Percentiles rank a stretch among this genome's conserved stretches.
Conservation (phyloP, 2,113 vertebrate species). For the Hemiscyllium ocellatum region DNA sequence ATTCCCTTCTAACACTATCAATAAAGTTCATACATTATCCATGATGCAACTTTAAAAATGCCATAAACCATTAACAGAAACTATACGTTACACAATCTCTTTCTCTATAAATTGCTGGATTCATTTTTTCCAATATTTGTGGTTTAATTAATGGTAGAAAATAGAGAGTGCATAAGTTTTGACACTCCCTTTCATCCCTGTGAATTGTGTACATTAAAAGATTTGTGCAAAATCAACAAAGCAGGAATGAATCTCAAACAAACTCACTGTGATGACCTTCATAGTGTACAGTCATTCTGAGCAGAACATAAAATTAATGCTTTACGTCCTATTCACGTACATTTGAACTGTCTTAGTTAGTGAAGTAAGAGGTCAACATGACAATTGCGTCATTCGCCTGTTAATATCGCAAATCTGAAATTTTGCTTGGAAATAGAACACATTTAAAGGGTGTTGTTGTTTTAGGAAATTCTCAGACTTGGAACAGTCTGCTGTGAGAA, state of each 20-base stretch:
- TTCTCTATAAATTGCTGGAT: neutral
- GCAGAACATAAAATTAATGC: neutral
- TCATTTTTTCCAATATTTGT: neutral
- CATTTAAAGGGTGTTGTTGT: neutral
- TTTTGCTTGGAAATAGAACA: neutral
- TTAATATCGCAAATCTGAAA: neutral
- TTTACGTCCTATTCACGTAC: neutral
- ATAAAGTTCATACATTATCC: neutral
- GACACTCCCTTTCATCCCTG: neutral
- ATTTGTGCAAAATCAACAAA: neutral
- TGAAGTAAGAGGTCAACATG: neutral
- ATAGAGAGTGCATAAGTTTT: neutral
- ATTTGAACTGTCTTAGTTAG: neutral
- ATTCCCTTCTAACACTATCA: neutral
- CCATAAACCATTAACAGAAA: neutral
- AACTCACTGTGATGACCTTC: neutral
- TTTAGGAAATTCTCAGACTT: slow-evolving; percentile 2
- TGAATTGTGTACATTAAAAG: neutral
- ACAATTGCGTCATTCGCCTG: neutral
- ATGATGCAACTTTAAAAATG: neutral
- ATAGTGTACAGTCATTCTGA: neutral
- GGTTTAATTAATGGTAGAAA: neutral
- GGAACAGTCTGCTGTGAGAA: slow-evolving; percentile 8
- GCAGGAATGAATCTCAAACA: neutral
- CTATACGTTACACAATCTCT: neutral